Percentiles rank a stretch among this genome's conserved stretches.
phyloP scores from a whole-genome alignment of 2,888 invertebrate species.

The Mythimna vitellina region DNA sequence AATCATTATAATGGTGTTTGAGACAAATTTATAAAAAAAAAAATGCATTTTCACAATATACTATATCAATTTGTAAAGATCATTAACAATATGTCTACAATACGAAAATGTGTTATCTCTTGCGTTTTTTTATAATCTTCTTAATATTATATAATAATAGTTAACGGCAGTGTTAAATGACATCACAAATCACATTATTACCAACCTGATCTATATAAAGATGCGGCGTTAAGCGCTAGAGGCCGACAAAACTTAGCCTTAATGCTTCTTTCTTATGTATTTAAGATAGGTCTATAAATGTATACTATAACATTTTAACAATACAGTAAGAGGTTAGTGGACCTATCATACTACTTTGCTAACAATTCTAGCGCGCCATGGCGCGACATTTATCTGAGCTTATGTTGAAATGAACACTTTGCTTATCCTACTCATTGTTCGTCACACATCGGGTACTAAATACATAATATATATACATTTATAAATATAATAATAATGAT shows the following conservation, averaged over 20 bases:
- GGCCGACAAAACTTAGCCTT: constrained; percentile 28
- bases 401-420: constrained; percentile 38
- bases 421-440: constrained; percentile 57
- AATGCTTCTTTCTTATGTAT: constrained; percentile 26
- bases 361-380: constrained; percentile 10
- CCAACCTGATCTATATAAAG: constrained; percentile 45
- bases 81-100: constrained; percentile 50
- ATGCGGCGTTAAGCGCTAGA: constrained; percentile 32
- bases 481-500: constrained; percentile 43
- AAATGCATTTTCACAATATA: constrained; percentile 35
- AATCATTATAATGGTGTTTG: constrained; percentile 18
- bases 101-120: constrained; percentile 48
- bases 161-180: constrained; percentile 72
- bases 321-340: constrained; percentile 16
- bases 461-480: constrained; percentile 25
- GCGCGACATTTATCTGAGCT: neutral
- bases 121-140: constrained; percentile 52
- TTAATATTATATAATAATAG: constrained; percentile 55
- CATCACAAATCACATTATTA: constrained; percentile 53
- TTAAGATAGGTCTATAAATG: constrained; percentile 22
- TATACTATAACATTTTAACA: constrained; percentile 19
- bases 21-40: constrained; percentile 38
- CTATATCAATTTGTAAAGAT: constrained; percentile 53
- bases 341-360: constrained; percentile 15
- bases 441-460: constrained; percentile 33